A percentile compares a stretch with the other conserved stretches of the same genome.
Conservation (phyloP, 1,140 invertebrate genomes). For the Pissodes strobi region DNA sequence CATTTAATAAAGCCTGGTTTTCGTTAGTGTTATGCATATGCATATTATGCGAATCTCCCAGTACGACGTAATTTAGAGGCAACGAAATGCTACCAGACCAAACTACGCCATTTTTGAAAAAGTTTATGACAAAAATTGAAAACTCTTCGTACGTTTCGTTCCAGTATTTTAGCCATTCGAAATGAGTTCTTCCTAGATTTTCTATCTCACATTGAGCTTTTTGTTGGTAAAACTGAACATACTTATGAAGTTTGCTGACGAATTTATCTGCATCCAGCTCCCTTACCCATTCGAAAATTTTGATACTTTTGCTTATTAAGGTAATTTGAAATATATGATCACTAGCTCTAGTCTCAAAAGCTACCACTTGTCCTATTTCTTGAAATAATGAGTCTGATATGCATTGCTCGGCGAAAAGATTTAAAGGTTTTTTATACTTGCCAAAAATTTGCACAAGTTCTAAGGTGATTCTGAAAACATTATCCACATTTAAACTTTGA, state of each 20-base stretch:
- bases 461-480: conserved; percentile 18
- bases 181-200: conserved; percentile 10
- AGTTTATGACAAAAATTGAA: conserved; percentile 22
- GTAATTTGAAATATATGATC: conserved; percentile 28
- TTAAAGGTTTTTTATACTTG: conserved; percentile 16
- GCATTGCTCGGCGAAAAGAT: conserved; percentile 23
- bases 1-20: background rate
- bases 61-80: background rate
- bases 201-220: conserved; percentile 24
- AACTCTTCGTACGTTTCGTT: conserved; percentile 30
- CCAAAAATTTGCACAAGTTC: conserved; percentile 13
- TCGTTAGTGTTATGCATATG: background rate
- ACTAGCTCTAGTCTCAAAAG: conserved; percentile 8
- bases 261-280: conserved; percentile 20
- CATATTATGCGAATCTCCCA: conserved; percentile 14
- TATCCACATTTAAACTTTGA: conserved; percentile 27
- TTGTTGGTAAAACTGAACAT: conserved; percentile 30
- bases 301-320: conserved; percentile 24
- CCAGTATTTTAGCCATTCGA: conserved; percentile 22
- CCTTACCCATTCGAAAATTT: conserved; percentile 25
- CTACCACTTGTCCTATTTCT: conserved; percentile 15
- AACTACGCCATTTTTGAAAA: conserved; percentile 22
- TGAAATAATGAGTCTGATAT: conserved; percentile 21
- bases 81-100: conserved; percentile 7
- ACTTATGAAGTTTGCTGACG: conserved; percentile 20